Evolutionary conservation across 1,140 invertebrate species (phyloP).

Genomic region (Sinella curviseta): DNA sequence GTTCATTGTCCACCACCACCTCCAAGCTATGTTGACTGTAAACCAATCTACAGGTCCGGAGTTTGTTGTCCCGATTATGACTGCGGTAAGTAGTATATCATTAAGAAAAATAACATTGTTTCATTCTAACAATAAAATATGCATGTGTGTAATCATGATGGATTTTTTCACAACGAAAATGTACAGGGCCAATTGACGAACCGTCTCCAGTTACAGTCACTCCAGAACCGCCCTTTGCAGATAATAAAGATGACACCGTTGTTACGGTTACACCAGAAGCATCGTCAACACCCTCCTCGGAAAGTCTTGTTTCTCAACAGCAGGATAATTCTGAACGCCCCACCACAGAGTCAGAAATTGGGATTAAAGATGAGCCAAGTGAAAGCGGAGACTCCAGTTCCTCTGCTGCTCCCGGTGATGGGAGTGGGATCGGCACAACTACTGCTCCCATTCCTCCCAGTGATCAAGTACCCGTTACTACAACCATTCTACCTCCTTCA

Average conservation of each 20-base stretch:
- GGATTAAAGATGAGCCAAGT: slow-evolving; percentile 14
- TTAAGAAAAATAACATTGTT: slow-evolving; percentile 19
- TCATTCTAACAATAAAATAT: too few relatives aligned
- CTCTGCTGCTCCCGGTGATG: too few relatives aligned
- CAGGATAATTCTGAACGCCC: slow-evolving; percentile 30
- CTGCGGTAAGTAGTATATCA: slow-evolving; percentile 63
- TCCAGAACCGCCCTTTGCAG: slow-evolving; percentile 39
- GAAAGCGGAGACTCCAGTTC: not conserved
- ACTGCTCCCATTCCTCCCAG: not conserved
- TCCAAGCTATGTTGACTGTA: slow-evolving; percentile 66
- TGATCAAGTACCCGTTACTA: not conserved
- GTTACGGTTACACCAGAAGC: slow-evolving; percentile 34
- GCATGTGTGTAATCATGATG: too few relatives aligned
- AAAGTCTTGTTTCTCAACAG: slow-evolving; percentile 11
- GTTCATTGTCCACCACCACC: slow-evolving; percentile 71
- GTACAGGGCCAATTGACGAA: too few relatives aligned
- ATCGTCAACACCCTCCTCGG: slow-evolving; percentile 16
- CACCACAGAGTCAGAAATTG: slow-evolving; percentile 28
- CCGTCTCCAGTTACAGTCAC: slow-evolving; percentile 46
- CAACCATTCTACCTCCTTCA: not conserved
- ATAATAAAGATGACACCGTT: slow-evolving; percentile 39
- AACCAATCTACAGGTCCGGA: slow-evolving; percentile 62
- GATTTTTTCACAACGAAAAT: too few relatives aligned
- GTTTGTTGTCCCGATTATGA: slow-evolving; percentile 76
- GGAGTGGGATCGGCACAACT: slow-evolving; percentile 21